A percentile compares a stretch with the other conserved stretches of the same genome.
Evolutionary conservation across 2,888 invertebrate species (phyloP).

Genomic region (Megastigmus dorsalis): DNA sequence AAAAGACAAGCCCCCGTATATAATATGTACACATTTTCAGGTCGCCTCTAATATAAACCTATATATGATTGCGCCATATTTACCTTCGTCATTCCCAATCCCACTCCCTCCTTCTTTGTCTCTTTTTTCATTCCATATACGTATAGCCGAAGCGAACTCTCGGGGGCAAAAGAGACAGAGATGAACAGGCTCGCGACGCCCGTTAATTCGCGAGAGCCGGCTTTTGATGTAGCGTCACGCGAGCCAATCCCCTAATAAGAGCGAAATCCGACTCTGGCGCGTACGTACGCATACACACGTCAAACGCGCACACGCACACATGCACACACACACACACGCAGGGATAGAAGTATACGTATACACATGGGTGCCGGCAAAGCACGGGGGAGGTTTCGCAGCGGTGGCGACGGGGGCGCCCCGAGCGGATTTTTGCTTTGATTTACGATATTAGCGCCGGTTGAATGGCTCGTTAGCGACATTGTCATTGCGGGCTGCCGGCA

Average conservation of each 20-base stretch:
- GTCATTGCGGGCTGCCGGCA: conserved; percentile 60
- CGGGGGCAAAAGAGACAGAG: no score
- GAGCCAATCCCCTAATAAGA: conserved; percentile 40
- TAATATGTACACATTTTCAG: no score
- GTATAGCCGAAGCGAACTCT: no score
- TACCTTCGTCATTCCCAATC: no score
- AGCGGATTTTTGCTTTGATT: conserved; percentile 61
- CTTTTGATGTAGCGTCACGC: conserved; percentile 18
- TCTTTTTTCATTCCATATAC: no score
- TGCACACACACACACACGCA: conserved; percentile 36
- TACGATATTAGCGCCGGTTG: conserved; percentile 62
- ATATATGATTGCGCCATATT: no score
- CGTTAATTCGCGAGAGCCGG: no score
- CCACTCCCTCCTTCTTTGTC: no score
- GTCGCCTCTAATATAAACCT: no score
- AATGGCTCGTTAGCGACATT: conserved; percentile 70
- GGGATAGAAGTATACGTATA: conserved; percentile 29
- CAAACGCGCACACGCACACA: not conserved
- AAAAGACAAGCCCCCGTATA: no score
- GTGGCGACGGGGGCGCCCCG: conserved; percentile 43
- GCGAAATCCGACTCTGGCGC: conserved; percentile 10
- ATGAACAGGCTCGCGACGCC: no score
- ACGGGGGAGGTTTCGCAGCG: no score
- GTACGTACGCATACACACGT: not conserved
- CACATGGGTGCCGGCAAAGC: conserved; percentile 40